These are phyloP conservation scores for Gyps fulvus DNA, from an alignment of 2,113 vertebrate genomes.

Conservation along the genomic window DNA sequence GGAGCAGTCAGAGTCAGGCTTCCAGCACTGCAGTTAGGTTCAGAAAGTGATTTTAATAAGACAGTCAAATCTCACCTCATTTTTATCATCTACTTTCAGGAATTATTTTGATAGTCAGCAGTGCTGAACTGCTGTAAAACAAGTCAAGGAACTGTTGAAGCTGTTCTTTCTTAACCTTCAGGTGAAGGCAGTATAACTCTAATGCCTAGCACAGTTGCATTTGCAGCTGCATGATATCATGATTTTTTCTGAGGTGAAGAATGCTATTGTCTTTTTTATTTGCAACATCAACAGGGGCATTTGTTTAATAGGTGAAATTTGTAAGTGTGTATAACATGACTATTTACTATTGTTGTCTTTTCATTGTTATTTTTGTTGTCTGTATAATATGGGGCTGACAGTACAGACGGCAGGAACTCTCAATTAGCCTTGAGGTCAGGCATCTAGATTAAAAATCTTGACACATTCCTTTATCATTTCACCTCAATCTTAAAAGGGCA, in stretches of 20 bases:
- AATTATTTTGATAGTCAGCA: neutral
- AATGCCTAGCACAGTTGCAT: neutral
- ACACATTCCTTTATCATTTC: constrained; percentile 11
- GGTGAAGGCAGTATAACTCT: neutral
- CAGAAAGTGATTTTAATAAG: neutral
- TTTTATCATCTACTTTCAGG: neutral
- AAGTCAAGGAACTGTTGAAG: neutral
- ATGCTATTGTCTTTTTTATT: neutral
- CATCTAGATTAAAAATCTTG: constrained; percentile 22
- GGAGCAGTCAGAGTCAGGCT: neutral
- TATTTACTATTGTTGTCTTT: neutral
- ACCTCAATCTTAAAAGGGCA: constrained; percentile 19
- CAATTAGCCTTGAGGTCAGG: constrained; percentile 39
- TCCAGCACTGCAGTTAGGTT: neutral
- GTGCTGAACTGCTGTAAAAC: neutral
- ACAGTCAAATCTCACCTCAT: neutral
- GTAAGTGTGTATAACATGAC: neutral
- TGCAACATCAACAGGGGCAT: neutral
- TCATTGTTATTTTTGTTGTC: neutral
- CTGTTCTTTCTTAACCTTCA: neutral
- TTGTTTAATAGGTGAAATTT: neutral
- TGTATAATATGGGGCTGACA: neutral
- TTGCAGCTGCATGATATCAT: neutral
- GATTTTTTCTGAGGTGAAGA: neutral
- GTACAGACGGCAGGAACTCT: neutral